A percentile compares a stretch with the other conserved stretches of the same genome.
Evolutionary conservation across 30 jellyfish, hydroid and myxozoan genomes (phyloP).

Genomic region (Aurelia aurita): DNA sequence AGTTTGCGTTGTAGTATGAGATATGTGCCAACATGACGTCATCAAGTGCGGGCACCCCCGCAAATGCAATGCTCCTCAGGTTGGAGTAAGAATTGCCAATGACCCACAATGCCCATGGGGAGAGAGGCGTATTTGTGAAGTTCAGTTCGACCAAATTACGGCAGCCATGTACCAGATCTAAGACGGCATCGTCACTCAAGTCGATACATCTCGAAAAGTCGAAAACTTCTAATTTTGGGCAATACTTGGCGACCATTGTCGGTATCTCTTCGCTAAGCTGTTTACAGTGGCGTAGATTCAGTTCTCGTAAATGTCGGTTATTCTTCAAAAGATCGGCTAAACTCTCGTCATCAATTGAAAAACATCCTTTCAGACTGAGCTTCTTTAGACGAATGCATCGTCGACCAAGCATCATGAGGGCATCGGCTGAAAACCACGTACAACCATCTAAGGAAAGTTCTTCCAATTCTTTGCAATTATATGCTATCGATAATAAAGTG

Average conservation of each 20-base stretch:
- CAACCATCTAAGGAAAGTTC: conserved; percentile 34
- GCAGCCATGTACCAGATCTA: conserved; percentile 30
- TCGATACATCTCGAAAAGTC: conserved; percentile 56
- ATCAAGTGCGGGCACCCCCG: conserved; percentile 28
- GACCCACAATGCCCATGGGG: conserved; percentile 36
- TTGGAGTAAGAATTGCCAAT: conserved; percentile 5
- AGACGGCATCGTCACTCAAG: conserved; percentile 15
- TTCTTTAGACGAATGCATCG: conserved; percentile 8
- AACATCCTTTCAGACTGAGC: conserved; percentile 28
- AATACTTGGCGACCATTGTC: not conserved
- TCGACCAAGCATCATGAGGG: conserved; percentile 17
- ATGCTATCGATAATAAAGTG: conserved; percentile 17
- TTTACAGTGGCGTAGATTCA: conserved; percentile 36
- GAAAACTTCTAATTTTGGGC: conserved; percentile 15
- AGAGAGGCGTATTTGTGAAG: conserved; percentile 28
- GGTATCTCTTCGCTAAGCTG: conserved; percentile 19
- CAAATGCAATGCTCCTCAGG: not conserved
- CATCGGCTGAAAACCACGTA: conserved; percentile 44
- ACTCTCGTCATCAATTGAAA: conserved; percentile 33
- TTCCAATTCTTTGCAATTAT: conserved; percentile 21
- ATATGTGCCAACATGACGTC: conserved; percentile 8
- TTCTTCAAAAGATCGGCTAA: conserved; percentile 11
- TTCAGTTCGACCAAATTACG: conserved; percentile 8
- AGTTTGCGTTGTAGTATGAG: not conserved
- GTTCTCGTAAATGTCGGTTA: conserved; percentile 4